Evolutionary conservation across 2,797 vertebrate species (phyloP), one percentile per base, ranked within the genome.

Genomic region (Tauraco hartlaubi): DNA sequence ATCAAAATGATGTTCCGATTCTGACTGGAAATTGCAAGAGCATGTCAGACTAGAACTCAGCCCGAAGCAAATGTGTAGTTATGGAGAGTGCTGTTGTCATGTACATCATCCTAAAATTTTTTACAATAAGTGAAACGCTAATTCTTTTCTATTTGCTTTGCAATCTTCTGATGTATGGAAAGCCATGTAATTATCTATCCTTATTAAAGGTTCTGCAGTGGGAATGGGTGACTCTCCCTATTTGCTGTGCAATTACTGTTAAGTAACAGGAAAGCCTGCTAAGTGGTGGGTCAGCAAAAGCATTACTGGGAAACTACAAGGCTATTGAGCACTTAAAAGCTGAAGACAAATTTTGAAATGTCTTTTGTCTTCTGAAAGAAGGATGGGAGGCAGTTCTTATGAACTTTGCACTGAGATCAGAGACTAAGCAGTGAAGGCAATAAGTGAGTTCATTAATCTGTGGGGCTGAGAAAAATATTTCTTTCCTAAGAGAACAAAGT

Each of bases 241-340:
- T 77, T 85, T 94, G 75, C 78, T 67, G 75, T 77, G 86, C 80
- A 87, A 63, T 91, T 93, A 67, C 77, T 79, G 55, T 39, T 39
- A 52, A 78, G 63, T 51, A 79, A 51, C 23, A 39, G 67, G 61
- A 43, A 76, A 85, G 44, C 48, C 71, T 59, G 29, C 63, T 48
- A 83, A 93, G 90, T 46, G 58, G 74, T 90, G 79, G 66, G 76
- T 80, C 69, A 86, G 88, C 67, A 81, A 56, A 88, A 78, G 51
- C 55, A 48, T 91, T 85, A 28, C 74, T 85, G 84, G 72, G 52
- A 91, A 94, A 21, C 33, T 48, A 5, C 0, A 0, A 1, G 12
- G 15, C 31, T 35, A 1, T 33, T 74, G 78, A 92, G 84, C 81
- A n/a, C 25, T 37, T 89, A 88, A 82, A 55, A 87, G 63, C 74